These are phyloP conservation scores for Linepithema humile DNA, from an alignment of 1,140 invertebrate genomes.

Conservation along the genomic window DNA sequence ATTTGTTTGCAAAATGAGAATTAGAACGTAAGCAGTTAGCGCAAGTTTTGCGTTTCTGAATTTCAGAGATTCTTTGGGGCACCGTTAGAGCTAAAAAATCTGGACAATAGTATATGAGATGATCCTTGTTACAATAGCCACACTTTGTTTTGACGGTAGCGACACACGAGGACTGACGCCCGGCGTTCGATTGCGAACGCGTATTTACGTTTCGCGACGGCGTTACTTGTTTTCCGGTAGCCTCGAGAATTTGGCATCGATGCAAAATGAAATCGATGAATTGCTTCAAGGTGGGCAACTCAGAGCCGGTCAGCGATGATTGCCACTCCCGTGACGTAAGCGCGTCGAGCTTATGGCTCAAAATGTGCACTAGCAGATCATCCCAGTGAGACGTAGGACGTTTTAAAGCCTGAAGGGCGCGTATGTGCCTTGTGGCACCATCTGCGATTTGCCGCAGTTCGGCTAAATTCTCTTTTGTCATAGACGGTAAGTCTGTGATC, in stretches of 20 bases:
- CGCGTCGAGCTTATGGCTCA: constrained; percentile 3
- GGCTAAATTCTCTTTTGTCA: constrained; percentile 59
- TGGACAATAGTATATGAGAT: constrained; percentile 30
- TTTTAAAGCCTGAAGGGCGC: constrained; percentile 55
- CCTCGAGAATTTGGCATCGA: constrained; percentile 42
- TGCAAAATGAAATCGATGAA: constrained; percentile 37
- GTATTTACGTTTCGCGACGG: not conserved
- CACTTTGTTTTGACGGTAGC: not conserved
- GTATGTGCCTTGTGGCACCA: constrained; percentile 60
- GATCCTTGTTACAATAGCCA: constrained; percentile 27
- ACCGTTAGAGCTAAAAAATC: not conserved
- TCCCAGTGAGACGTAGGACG: constrained; percentile 17
- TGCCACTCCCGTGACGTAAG: not conserved
- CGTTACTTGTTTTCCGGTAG: not conserved
- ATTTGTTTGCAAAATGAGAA: constrained; percentile 5
- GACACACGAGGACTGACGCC: not conserved
- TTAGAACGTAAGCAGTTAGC: constrained; percentile 39
- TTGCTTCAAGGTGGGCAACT: constrained; percentile 5
- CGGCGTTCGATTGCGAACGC: not conserved
- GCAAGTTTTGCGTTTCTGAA: constrained; percentile 34
- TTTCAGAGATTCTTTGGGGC: not conserved
- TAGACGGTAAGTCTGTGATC: constrained; percentile 55
- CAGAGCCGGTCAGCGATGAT: not conserved
- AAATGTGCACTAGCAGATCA: constrained; percentile 41
- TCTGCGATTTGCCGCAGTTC: constrained; percentile 60